Percentiles rank a stretch among this genome's conserved stretches.
These are phyloP conservation scores for Ormyrus pomaceus DNA, from an alignment of 2,888 invertebrate species.

Conservation along the genomic window DNA sequence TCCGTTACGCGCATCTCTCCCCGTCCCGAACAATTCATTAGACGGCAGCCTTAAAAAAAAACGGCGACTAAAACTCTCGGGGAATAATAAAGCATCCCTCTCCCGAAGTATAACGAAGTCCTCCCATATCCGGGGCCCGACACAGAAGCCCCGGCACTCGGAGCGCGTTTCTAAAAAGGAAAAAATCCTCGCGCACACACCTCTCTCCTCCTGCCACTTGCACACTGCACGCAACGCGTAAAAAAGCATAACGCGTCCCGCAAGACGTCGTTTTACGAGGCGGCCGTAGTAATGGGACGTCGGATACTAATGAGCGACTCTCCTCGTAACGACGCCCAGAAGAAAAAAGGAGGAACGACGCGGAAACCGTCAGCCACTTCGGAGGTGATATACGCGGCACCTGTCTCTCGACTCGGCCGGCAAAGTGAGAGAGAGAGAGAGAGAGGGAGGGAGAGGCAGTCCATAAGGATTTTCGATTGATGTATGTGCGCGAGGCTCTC, in stretches of 20 bases:
- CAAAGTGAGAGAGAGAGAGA: too few species aligned
- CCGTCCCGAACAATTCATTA: too few species aligned
- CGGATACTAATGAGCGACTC: constrained; percentile 70
- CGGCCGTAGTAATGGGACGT: constrained; percentile 69
- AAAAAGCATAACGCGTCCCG: too few species aligned
- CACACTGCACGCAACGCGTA: too few species aligned
- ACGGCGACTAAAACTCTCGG: too few species aligned
- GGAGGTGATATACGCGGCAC: constrained; percentile 46
- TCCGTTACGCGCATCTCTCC: too few species aligned
- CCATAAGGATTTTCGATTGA: constrained; percentile 35
- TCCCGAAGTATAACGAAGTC: constrained; percentile 1
- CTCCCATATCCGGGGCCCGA: not conserved
- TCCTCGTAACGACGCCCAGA: constrained; percentile 10
- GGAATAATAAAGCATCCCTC: not conserved
- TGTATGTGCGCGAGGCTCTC: constrained; percentile 10
- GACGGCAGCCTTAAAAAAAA: too few species aligned
- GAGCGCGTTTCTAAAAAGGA: not conserved
- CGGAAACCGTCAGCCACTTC: constrained; percentile 23
- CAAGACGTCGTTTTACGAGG: constrained; percentile 66
- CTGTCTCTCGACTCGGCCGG: constrained; percentile 1
- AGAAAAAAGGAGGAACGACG: constrained; percentile 25
- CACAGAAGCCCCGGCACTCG: not conserved
- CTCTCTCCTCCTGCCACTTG: too few species aligned
- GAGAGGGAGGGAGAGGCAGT: too few species aligned
- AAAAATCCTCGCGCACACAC: not conserved